phyloP scores from a whole-genome alignment of 2,888 invertebrate genomes.

The Agrochola litura region DNA sequence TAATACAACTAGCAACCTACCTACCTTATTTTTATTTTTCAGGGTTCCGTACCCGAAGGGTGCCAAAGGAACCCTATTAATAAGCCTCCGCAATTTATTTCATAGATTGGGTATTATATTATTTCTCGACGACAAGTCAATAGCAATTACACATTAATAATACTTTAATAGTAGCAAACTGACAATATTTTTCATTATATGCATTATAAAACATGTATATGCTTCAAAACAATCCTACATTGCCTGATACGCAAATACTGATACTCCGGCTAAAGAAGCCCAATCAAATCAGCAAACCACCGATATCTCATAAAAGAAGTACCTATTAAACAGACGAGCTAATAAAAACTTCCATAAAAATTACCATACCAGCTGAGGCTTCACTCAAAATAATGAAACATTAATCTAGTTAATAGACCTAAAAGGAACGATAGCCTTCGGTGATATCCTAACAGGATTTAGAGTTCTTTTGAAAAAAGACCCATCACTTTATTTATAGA shows the following conservation, averaged over 20 bases:
- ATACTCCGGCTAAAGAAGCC: not conserved
- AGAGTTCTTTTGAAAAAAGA: conserved; percentile 49
- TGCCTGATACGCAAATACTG: not conserved
- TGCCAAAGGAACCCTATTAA: too few species aligned
- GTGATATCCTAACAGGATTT: conserved; percentile 62
- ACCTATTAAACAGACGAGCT: conserved; percentile 22
- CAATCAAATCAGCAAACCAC: conserved; percentile 30
- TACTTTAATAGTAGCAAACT: too few species aligned
- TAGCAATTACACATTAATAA: too few species aligned
- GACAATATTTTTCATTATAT: too few species aligned
- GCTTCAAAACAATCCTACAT: not conserved
- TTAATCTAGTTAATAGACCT: conserved; percentile 66
- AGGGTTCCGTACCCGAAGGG: too few species aligned
- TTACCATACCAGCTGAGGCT: conserved; percentile 49
- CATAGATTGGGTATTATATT: too few species aligned
- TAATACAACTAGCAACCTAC: too few species aligned
- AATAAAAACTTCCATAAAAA: conserved; percentile 60
- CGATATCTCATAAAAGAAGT: conserved; percentile 44
- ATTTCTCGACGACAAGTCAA: too few species aligned
- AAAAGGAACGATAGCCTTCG: conserved; percentile 55
- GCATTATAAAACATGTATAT: not conserved
- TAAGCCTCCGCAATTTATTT: too few species aligned
- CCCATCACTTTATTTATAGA: conserved; percentile 16
- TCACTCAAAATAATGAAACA: conserved; percentile 72
- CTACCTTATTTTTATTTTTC: too few species aligned